Conservation (phyloP, 2,113 vertebrate species). For the Labeo rohita region DNA sequence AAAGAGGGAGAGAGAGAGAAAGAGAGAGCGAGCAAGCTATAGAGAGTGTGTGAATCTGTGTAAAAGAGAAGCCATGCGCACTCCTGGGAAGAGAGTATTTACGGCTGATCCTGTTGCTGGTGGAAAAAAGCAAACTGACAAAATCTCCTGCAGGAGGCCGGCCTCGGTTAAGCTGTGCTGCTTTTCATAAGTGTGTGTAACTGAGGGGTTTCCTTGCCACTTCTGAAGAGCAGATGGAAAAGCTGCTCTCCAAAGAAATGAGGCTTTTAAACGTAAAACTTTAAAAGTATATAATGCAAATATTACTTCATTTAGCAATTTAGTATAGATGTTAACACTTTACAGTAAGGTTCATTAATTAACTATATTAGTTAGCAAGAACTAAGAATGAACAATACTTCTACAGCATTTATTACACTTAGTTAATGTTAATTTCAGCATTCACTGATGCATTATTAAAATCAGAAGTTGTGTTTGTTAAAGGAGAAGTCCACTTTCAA, state of each 20-base stretch:
- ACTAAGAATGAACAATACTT: too few relatives aligned
- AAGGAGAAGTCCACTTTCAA: too few relatives aligned
- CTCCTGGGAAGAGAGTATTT: conserved; percentile 56
- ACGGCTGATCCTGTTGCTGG: conserved; percentile 59
- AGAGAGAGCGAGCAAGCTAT: conserved; percentile 49
- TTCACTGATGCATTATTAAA: too few relatives aligned
- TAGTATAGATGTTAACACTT: too few relatives aligned
- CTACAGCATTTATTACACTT: too few relatives aligned
- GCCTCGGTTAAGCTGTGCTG: conserved; percentile 19
- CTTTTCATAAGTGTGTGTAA: conserved; percentile 37
- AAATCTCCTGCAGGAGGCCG: conserved; percentile 21
- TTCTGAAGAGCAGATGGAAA: neutral
- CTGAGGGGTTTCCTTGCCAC: conserved; percentile 13
- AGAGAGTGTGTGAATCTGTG: conserved; percentile 42
- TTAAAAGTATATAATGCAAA: neutral
- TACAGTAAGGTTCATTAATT: too few relatives aligned
- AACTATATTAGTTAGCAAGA: too few relatives aligned
- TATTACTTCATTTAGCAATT: neutral
- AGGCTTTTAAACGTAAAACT: neutral
- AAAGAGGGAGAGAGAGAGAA: conserved; percentile 44
- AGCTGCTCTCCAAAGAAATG: neutral
- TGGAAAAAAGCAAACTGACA: conserved; percentile 48
- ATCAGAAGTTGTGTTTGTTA: too few relatives aligned
- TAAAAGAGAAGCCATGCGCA: conserved; percentile 52
- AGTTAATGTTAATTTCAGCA: too few relatives aligned